phyloP scores from a whole-genome alignment of 2,797 vertebrate genomes.

The Microhierax caerulescens region DNA sequence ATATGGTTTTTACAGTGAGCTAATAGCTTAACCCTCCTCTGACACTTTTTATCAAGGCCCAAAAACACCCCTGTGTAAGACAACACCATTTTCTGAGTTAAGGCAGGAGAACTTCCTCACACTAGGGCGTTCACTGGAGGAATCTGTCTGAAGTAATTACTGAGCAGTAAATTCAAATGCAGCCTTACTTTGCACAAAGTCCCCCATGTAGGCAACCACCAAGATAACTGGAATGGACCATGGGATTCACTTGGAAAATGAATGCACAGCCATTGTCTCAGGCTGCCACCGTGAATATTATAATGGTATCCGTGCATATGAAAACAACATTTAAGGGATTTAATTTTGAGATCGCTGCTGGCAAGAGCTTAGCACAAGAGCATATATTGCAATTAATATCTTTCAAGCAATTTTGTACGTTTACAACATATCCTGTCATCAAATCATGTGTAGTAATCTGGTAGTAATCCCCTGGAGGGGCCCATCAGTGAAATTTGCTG shows the following conservation, averaged over 20 bases:
- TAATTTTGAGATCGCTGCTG: not conserved
- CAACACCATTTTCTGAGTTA: not conserved
- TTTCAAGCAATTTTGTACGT: not conserved
- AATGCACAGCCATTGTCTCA: fast-evolving
- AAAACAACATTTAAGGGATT: constrained; percentile 1
- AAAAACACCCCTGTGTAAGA: not conserved
- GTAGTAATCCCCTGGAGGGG: not conserved
- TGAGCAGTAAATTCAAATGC: not conserved
- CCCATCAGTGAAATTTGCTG: not conserved
- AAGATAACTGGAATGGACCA: not conserved
- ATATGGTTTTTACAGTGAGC: not conserved
- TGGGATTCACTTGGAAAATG: not conserved
- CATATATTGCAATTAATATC: not conserved
- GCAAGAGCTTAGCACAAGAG: not conserved
- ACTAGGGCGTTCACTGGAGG: not conserved
- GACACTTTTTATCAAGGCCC: not conserved
- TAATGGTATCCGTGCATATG: not conserved
- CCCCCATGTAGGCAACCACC: not conserved
- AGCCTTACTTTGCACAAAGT: not conserved
- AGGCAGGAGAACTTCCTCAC: not conserved
- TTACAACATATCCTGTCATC: not conserved
- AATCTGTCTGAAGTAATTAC: not conserved
- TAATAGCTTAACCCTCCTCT: not conserved
- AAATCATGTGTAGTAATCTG: not conserved
- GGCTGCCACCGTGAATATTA: not conserved